These are phyloP conservation scores for Dicyrtoma fusca DNA, from an alignment of 2,888 invertebrate genomes.

Conservation along the genomic window DNA sequence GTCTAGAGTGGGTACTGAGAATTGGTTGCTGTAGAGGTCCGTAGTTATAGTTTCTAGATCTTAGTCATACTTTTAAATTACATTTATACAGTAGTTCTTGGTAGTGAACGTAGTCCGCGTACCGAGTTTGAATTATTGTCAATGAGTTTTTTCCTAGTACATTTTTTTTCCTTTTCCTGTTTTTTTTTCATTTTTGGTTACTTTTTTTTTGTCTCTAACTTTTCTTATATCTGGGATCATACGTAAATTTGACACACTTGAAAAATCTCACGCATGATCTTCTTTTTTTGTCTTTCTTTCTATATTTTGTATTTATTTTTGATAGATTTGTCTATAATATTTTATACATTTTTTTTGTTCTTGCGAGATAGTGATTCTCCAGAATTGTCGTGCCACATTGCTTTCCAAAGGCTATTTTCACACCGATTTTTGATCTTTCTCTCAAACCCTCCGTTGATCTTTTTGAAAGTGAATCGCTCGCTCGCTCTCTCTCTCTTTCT, in stretches of 20 bases:
- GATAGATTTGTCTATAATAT: too few species aligned
- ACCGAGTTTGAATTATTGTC: slow-evolving; percentile 2
- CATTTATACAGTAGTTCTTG: too few species aligned
- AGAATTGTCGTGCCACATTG: too few species aligned
- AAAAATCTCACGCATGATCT: slow-evolving; percentile 2
- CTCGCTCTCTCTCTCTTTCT: too few species aligned
- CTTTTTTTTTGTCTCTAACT: neutral
- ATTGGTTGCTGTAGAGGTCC: neutral
- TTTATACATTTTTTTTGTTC: neutral
- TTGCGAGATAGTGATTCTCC: neutral
- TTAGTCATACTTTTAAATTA: neutral
- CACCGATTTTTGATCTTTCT: slow-evolving; percentile 17
- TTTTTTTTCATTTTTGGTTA: neutral
- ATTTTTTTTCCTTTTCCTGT: slow-evolving; percentile 1
- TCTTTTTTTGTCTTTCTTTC: slow-evolving; percentile 1
- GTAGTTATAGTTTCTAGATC: neutral
- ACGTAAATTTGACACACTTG: neutral
- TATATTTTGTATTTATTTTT: neutral
- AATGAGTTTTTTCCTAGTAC: neutral
- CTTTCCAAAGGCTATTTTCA: slow-evolving; percentile 5
- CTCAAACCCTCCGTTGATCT: neutral
- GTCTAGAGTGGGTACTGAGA: too few species aligned
- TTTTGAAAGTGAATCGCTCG: neutral
- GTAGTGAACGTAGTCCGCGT: slow-evolving; percentile 10
- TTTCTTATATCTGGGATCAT: neutral